These are phyloP conservation scores for Caenorhabditis brenneri DNA, from an alignment of 1,140 invertebrate species.

Conservation along the genomic window DNA sequence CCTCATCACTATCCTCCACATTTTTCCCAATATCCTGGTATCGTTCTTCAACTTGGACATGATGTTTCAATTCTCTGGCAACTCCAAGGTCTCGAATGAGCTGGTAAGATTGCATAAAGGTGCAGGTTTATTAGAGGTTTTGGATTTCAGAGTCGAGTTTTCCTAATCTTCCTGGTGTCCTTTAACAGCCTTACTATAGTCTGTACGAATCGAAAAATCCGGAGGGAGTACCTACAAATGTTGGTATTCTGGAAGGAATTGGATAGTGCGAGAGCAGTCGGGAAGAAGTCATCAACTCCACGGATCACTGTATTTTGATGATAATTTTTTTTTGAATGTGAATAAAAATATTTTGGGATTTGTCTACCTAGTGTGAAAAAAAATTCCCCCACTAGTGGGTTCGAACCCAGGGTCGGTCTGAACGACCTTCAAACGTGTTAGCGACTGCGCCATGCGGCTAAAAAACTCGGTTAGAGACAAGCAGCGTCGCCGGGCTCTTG, in stretches of 20 bases:
- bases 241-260: neutral
- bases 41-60: neutral
- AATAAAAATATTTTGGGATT: neutral
- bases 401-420: too few relatives aligned
- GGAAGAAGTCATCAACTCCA: neutral
- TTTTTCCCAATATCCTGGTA: neutral
- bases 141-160: neutral
- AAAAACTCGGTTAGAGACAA: too few relatives aligned
- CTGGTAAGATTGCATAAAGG: neutral
- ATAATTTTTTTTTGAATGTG: neutral
- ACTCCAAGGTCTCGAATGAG: neutral
- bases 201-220: neutral
- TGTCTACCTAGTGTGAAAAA: too few relatives aligned
- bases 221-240: neutral
- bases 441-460: too few relatives aligned
- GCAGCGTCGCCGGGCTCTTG: too few relatives aligned
- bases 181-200: slow-evolving; percentile 10
- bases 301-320: neutral
- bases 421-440: too few relatives aligned
- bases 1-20: neutral
- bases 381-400: too few relatives aligned
- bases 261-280: neutral
- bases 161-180: neutral
- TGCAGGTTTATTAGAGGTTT: too few relatives aligned
- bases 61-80: neutral